Conservation (phyloP, 2,113 vertebrate genomes). For the Galemys pyrenaicus region DNA sequence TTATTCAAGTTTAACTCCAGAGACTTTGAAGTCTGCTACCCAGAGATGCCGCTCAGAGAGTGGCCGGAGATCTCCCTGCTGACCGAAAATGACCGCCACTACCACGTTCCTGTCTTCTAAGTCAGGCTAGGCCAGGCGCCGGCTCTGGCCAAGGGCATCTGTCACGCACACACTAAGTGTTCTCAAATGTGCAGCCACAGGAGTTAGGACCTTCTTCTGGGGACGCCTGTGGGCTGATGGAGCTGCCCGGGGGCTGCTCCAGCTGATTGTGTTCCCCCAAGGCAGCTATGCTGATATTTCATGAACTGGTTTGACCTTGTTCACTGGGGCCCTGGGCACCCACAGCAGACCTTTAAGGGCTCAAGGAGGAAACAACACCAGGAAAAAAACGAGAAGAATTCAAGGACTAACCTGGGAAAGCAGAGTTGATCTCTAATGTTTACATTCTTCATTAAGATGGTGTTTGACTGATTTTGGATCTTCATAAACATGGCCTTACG, state of each 20-base stretch:
- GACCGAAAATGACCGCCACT: slow-evolving; percentile 87
- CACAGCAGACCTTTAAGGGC: neutral
- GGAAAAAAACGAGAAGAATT: neutral
- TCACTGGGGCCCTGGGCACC: neutral
- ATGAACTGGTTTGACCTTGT: neutral
- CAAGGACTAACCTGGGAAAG: neutral
- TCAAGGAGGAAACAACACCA: neutral
- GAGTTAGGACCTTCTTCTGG: neutral
- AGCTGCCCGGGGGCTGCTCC: neutral
- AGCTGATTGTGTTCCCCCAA: neutral
- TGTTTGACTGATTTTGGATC: neutral
- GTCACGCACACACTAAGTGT: neutral
- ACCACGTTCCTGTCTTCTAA: slow-evolving; percentile 85
- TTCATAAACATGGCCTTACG: neutral
- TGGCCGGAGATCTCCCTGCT: slow-evolving; percentile 87
- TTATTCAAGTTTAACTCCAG: slow-evolving; percentile 86
- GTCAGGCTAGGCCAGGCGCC: neutral
- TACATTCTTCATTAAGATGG: neutral
- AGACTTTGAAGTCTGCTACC: slow-evolving; percentile 85
- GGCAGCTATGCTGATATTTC: neutral
- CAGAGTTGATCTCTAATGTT: neutral
- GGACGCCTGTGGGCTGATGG: too few relatives aligned
- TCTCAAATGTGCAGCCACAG: neutral
- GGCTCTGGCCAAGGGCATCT: neutral
- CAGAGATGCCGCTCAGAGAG: slow-evolving; percentile 83